Conservation (phyloP, 1,140 invertebrate species). For the Zaprionus kolodkinae region DNA sequence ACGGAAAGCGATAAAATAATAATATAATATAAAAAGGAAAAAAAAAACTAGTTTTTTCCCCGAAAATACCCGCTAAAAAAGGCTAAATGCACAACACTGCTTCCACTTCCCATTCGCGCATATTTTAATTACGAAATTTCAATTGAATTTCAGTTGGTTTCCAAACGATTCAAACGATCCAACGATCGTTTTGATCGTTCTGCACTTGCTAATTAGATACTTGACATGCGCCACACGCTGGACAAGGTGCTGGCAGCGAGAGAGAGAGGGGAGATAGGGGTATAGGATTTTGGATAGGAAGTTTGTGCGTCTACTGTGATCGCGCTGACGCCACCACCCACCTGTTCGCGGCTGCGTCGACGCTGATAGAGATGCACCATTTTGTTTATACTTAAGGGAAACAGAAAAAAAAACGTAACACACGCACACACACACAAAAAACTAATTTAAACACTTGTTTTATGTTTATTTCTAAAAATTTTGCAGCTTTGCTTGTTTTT, state of each 20-base stretch:
- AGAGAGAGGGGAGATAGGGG: background rate
- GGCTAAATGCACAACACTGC: background rate
- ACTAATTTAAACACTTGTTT: background rate
- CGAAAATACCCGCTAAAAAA: background rate
- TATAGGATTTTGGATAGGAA: no score
- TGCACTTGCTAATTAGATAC: conserved; percentile 52
- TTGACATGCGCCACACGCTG: conserved; percentile 44
- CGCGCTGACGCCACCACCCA: conserved; percentile 59
- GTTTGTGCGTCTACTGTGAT: conserved; percentile 29
- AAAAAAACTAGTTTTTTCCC: no score
- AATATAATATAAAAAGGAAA: no score
- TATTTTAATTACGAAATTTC: conserved; percentile 16
- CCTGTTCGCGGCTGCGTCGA: conserved; percentile 69
- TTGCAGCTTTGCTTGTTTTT: background rate
- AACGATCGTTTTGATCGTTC: conserved; percentile 33
- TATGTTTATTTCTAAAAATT: background rate
- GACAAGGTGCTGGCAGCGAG: background rate
- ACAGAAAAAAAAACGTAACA: background rate
- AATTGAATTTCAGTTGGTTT: conserved; percentile 15
- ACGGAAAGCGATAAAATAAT: background rate
- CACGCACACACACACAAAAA: background rate
- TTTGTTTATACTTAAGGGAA: conserved; percentile 9
- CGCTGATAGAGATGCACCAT: conserved; percentile 74
- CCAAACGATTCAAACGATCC: conserved; percentile 20
- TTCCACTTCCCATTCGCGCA: conserved; percentile 27